Base-by-base conservation (phyloP, 2,888 invertebrate genomes). In the Harpalus rubripes region DNA sequence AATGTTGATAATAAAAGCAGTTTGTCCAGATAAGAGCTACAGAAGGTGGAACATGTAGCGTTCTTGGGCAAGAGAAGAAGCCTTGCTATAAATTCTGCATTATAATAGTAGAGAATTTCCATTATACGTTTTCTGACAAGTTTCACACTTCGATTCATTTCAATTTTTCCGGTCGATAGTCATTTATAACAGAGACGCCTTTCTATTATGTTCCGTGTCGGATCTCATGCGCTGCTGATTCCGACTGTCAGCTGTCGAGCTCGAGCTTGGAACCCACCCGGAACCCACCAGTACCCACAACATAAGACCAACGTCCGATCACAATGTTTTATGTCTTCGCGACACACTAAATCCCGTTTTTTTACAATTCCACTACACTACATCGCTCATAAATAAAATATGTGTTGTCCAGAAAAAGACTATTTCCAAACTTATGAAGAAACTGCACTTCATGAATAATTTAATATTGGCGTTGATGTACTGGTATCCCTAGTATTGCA, bases 91-190 rank as follows among this genome's bases (percentile, higher is more conserved):
- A 80, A 80, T 80, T 61, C 80, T 18, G 39, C 80, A 80, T 80
- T 63, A 85, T 79, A 84, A 84, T 79, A 79, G 44, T 65, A 84
- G 32, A 85, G 86, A 86, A 86, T 86, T 86, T 86, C 83, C 86
- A 86, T 86, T 86, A 86, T 87, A 86, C 85, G 85, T 86, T 86
- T 87, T 87, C 86, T 85, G 85, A 85, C 85, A 86, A 85, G 86
- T 86, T 87, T 86, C 86, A 87, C 87, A 86, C 85, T 87, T 87
- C 86, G 86, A 85, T 86, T 87, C 86, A 86, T 87, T 85, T 87
- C 87, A 87, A 87, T 87, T 87, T 87, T 87, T 87, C 87, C 86
- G 85, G 86, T 86, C 85, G 86, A 86, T 87, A 86, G 87, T 87
- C 87, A 87, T 87, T 87, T 86, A 86, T 86, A 86, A 85, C 85